Evolutionary conservation across 2,888 invertebrate species (phyloP).

Genomic region (Sphaerophoria taeniata): DNA sequence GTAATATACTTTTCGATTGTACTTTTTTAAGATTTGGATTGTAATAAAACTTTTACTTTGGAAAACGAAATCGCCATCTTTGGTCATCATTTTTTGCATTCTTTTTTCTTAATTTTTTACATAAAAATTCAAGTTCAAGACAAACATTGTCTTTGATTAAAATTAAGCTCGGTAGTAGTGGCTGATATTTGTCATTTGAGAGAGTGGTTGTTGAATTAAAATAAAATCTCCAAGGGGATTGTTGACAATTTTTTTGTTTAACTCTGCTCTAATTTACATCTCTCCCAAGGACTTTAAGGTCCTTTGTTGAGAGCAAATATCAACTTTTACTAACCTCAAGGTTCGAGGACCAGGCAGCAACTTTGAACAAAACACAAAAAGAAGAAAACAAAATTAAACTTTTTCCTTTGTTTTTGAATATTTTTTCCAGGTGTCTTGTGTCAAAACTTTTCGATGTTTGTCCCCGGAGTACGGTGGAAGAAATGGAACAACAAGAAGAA

Average conservation of each 20-base stretch:
- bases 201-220: not conserved
- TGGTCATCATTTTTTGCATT: too few relatives aligned
- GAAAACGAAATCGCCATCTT: too few relatives aligned
- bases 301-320: not conserved
- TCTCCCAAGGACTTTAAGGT: not conserved
- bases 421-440: constrained; percentile 90
- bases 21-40: too few relatives aligned
- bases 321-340: not conserved
- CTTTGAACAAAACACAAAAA: not conserved
- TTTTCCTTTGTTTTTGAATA: constrained; percentile 39
- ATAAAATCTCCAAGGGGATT: not conserved
- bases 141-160: too few relatives aligned
- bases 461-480: constrained; percentile 94
- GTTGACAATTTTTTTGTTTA: not conserved
- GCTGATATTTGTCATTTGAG: not conserved
- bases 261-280: not conserved
- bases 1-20: too few relatives aligned
- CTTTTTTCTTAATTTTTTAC: too few relatives aligned
- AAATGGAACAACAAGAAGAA: constrained; percentile 96
- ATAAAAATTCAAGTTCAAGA: too few relatives aligned
- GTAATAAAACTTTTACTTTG: too few relatives aligned
- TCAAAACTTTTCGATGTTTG: constrained; percentile 98
- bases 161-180: too few relatives aligned
- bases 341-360: not conserved
- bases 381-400: constrained; percentile 1